A percentile compares a stretch with the other conserved stretches of the same genome.
These are phyloP conservation scores for Lingula anatina DNA, from an alignment of 2,888 invertebrate species.

Conservation along the genomic window DNA sequence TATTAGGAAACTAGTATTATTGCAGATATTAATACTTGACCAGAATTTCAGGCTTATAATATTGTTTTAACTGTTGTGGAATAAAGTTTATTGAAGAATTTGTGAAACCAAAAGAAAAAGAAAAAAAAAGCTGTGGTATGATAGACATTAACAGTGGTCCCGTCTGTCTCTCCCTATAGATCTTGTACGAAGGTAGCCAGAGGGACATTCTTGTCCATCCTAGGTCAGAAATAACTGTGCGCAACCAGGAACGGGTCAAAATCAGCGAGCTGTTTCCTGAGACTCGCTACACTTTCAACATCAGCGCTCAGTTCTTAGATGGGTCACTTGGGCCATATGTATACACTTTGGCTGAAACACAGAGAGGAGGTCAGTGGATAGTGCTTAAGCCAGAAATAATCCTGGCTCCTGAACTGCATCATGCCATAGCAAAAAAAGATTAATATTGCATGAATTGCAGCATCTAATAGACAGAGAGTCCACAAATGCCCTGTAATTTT, in stretches of 20 bases:
- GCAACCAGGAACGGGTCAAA: constrained; percentile 9
- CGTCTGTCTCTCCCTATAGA: background rate
- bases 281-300: constrained; percentile 45
- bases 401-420: background rate
- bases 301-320: constrained; percentile 42
- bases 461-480: too few relatives aligned
- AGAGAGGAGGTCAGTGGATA: constrained; percentile 31
- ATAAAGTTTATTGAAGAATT: too few relatives aligned
- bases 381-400: background rate
- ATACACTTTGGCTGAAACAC: constrained; percentile 34
- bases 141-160: background rate
- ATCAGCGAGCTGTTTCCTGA: constrained; percentile 39
- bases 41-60: too few relatives aligned
- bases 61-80: too few relatives aligned
- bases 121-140: too few relatives aligned
- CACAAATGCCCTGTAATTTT: too few relatives aligned
- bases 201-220: constrained; percentile 17
- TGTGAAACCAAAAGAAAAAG: too few relatives aligned
- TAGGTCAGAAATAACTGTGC: background rate
- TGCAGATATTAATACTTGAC: too few relatives aligned
- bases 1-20: too few relatives aligned
- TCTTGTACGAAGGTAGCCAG: constrained; percentile 22
- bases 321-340: constrained; percentile 27
- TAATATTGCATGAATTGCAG: too few relatives aligned
- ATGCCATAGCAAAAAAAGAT: too few relatives aligned